Evolutionary conservation across 2,113 vertebrate genomes (phyloP).

Genomic region (Geococcyx californianus): DNA sequence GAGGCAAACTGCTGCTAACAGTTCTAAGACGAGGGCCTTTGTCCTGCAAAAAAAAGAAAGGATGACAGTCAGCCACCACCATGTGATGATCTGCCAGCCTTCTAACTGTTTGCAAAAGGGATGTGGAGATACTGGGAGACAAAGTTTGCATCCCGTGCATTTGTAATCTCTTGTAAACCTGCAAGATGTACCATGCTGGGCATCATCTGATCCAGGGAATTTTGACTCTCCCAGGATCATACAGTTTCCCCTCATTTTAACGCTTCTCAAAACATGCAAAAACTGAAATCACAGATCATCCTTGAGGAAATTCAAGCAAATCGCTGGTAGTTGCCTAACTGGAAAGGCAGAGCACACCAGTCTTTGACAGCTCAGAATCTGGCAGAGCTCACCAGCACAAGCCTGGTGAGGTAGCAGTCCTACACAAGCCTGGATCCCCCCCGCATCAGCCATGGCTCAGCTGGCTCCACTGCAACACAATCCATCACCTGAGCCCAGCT

Average conservation of each 20-base stretch:
- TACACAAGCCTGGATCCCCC: neutral
- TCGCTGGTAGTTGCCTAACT: neutral
- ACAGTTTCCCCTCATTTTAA: neutral
- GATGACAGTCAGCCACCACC: neutral
- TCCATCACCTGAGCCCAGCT: neutral
- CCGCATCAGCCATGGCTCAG: neutral
- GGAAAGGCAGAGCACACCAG: neutral
- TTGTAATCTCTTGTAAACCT: neutral
- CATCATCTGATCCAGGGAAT: fast-evolving
- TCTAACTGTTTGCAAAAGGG: neutral
- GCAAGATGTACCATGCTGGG: neutral
- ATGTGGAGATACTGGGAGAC: neutral
- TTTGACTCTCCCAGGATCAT: neutral
- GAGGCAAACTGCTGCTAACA: conserved; percentile 93
- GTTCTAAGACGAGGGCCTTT: conserved; percentile 93
- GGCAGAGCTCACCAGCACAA: neutral
- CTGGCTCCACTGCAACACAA: neutral
- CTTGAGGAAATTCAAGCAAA: neutral
- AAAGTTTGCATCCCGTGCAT: neutral
- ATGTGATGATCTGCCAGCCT: neutral
- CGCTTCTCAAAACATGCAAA: conserved; percentile 16
- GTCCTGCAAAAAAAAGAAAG: conserved; percentile 78
- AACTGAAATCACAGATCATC: neutral
- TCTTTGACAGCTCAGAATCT: neutral
- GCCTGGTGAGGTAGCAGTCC: neutral